Percentiles rank a stretch among this genome's conserved stretches.
These are phyloP conservation scores for Liparis tanakae DNA, from an alignment of 2,797 vertebrate species.

Conservation along the genomic window DNA sequence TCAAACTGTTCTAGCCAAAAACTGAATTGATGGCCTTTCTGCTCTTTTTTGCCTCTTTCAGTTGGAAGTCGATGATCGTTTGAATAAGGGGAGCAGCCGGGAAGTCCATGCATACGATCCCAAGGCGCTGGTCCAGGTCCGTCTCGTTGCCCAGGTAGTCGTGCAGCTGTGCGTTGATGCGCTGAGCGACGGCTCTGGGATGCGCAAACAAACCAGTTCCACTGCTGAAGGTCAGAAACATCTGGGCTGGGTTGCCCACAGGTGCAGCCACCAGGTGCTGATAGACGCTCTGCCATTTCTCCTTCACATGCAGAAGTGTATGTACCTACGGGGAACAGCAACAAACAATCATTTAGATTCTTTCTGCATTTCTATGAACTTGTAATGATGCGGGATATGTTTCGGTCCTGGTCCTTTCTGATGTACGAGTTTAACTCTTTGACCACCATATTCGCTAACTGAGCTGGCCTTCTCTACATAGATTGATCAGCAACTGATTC, in stretches of 20 bases:
- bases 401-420: not conserved
- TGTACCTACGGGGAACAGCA: slow-evolving; percentile 75
- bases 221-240: slow-evolving; percentile 87
- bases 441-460: not conserved
- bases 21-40: not conserved
- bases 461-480: not conserved
- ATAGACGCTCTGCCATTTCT: slow-evolving; percentile 83
- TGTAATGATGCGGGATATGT: not conserved
- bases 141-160: slow-evolving; percentile 73
- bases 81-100: slow-evolving; percentile 80
- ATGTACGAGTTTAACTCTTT: slow-evolving; percentile 4
- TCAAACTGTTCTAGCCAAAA: not conserved
- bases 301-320: slow-evolving; percentile 73
- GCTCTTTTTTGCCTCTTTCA: slow-evolving; percentile 32
- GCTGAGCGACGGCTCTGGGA: slow-evolving; percentile 81
- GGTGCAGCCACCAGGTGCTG: slow-evolving; percentile 81
- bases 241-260: slow-evolving; percentile 62
- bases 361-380: not conserved
- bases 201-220: slow-evolving; percentile 84
- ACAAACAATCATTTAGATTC: not conserved
- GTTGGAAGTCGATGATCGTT: slow-evolving; percentile 84
- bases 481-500: not conserved
- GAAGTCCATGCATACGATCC: slow-evolving; percentile 88
- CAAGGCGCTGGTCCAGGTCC: slow-evolving; percentile 73
- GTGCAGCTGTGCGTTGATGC: slow-evolving; percentile 80